Conservation (phyloP, 2,113 vertebrate species). For the Thamnaconus septentrionalis region DNA sequence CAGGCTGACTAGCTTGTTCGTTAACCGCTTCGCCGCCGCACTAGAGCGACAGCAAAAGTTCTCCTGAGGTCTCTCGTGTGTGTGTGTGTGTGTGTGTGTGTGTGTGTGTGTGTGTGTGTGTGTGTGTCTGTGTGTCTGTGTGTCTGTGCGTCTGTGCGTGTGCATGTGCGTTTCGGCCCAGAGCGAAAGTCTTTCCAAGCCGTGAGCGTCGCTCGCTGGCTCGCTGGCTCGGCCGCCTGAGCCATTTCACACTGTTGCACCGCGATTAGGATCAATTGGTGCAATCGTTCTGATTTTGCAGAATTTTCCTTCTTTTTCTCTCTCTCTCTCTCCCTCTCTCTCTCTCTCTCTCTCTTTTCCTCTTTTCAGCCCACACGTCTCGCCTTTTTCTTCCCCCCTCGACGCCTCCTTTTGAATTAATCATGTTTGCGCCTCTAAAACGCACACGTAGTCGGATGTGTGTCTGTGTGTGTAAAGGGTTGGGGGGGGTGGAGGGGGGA, state of each 20-base stretch:
- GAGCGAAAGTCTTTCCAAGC: conserved; percentile 35
- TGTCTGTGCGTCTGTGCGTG: no score
- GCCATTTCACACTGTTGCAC: conserved; percentile 34
- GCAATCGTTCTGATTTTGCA: neutral
- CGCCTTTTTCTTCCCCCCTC: conserved; percentile 7
- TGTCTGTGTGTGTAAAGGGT: conserved; percentile 64
- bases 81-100: neutral
- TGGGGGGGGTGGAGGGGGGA: no score
- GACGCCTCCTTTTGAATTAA: conserved; percentile 65
- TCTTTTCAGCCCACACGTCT: no score
- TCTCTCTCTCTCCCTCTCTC: conserved; percentile 2
- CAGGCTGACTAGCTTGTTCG: conserved; percentile 37
- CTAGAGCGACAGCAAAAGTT: conserved; percentile 39
- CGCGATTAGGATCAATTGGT: conserved; percentile 60
- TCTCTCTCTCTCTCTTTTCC: no score
- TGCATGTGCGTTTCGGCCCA: no score
- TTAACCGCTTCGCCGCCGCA: conserved; percentile 38
- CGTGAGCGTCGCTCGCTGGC: conserved; percentile 47
- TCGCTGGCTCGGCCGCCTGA: conserved; percentile 48
- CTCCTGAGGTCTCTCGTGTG: conserved; percentile 22
- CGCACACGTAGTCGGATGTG: conserved; percentile 82
- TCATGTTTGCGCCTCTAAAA: conserved; percentile 82
- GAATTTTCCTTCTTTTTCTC: conserved; percentile 30
- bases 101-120: neutral
- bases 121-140: conserved; percentile 8